Conservation (phyloP, 2,113 vertebrate species). For the Ciconia boyciana region DNA sequence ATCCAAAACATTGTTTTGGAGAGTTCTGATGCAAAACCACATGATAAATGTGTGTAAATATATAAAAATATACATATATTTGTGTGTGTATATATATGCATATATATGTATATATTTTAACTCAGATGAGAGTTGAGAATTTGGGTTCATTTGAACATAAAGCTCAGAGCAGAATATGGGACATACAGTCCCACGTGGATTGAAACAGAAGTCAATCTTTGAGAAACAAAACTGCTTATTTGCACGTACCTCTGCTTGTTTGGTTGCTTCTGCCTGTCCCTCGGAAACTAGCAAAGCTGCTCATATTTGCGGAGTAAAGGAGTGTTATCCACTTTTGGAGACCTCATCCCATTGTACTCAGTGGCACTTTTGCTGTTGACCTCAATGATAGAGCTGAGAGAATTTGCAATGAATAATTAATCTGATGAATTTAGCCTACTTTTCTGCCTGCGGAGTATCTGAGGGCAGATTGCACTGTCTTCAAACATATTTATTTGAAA, state of each 20-base stretch:
- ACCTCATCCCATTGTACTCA: background rate
- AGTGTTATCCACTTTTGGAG: constrained; percentile 9
- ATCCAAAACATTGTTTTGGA: background rate
- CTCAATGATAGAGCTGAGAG: constrained; percentile 44
- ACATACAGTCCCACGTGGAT: background rate
- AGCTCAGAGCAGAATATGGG: constrained; percentile 28
- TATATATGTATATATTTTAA: background rate
- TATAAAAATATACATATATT: background rate
- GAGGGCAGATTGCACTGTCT: constrained; percentile 35
- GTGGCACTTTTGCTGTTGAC: constrained; percentile 46
- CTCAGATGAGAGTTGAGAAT: background rate
- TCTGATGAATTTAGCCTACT: constrained; percentile 63
- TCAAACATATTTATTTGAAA: constrained; percentile 53
- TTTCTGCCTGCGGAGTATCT: constrained; percentile 53
- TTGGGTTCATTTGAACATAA: constrained; percentile 15
- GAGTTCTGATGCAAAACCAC: background rate
- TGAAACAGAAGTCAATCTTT: background rate
- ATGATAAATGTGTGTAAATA: background rate
- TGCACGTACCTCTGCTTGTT: background rate
- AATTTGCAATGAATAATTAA: constrained; percentile 68
- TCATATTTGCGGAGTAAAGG: background rate
- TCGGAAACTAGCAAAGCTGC: background rate
- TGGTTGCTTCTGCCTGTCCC: constrained; percentile 35
- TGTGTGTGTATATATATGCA: background rate
- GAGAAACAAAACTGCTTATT: constrained; percentile 11